These are phyloP conservation scores for Dysidea cf. avara DNA, from an alignment of 37 sponge, comb jelly and placozoan species.

Conservation along the genomic window DNA sequence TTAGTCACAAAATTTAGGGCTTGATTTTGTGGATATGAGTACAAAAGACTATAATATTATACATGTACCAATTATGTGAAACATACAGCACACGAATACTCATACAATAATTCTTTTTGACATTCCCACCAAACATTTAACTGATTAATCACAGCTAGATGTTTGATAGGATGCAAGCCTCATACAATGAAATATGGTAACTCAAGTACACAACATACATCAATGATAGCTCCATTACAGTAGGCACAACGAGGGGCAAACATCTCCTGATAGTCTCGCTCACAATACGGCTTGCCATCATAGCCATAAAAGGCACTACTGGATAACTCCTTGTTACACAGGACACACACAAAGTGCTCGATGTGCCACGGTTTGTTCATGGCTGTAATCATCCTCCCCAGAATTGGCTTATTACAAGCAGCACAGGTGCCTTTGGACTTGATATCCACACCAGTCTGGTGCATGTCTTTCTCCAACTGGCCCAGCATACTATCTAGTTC, in stretches of 20 bases:
- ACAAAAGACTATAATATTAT: too few species aligned
- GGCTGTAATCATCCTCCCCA: constrained; percentile 85
- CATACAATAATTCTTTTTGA: too few species aligned
- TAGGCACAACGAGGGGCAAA: constrained; percentile 95
- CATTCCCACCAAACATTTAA: too few species aligned
- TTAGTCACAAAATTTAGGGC: background rate
- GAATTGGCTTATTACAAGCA: constrained; percentile 92
- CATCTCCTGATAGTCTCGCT: constrained; percentile 97
- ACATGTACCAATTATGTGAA: too few species aligned
- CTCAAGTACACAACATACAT: too few species aligned
- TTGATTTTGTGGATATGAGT: too few species aligned
- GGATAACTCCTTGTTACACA: constrained; percentile 82
- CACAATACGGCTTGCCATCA: constrained; percentile 90
- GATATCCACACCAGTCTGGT: constrained; percentile 65
- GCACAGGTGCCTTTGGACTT: constrained; percentile 81
- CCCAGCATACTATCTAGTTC: constrained; percentile 84
- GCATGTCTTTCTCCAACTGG: constrained; percentile 63
- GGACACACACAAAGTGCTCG: constrained; percentile 92
- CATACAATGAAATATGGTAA: too few species aligned
- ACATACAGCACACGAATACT: too few species aligned
- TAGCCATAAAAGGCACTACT: constrained; percentile 82
- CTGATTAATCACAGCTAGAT: too few species aligned
- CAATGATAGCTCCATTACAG: constrained; percentile 95
- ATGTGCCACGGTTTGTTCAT: constrained; percentile 91
- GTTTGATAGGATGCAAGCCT: too few species aligned